Base-by-base conservation (phyloP, 2,888 invertebrate species). In the Deladenus siricidicola region DNA sequence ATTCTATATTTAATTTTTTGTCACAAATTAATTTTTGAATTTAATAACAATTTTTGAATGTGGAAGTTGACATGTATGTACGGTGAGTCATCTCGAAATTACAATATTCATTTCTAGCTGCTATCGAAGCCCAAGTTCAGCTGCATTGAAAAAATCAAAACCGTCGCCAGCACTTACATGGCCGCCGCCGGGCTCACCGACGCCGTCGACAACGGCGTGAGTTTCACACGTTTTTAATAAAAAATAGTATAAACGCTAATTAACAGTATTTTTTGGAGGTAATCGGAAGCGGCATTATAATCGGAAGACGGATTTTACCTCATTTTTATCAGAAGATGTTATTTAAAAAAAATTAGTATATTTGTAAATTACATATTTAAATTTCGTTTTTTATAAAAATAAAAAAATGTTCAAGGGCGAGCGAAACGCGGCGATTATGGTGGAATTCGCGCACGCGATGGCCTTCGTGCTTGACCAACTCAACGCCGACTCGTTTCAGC, bases 91-190 rank as follows among this genome's bases (percentile, higher is more conserved):
- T 30, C 24, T 17, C 17, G 57, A 8, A 26, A n/a, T n/a, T n/a
- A n/a, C n/a, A n/a, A n/a, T n/a, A n/a, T n/a, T n/a, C 19, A 0
- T 10, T 62, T 69, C 58, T 83, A 89, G 89, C 82, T 96, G 42
- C 83, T 96, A 34, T 82, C 89, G 50, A 92, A 93, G 78, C 90
- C 91, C 0, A 92, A 93, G 78, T 94, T 89, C 81, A 91, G 90
- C 79, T 86, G 88, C 69, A 91, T 96, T 71, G 96, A 96, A 82
- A 96, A 96, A 81, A 96, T 96, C 57, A 96, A 96, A 81, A 96
- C 94, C 0, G 94, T 96, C 61, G 93, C 92, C 17, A 92, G 91
- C 80, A 94, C 94, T 0, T 96, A 96, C 79, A 96, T 96, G 94
- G 87, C 93, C 51, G 94, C 94, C 0, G 89, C 91, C 0, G 96